These are phyloP conservation scores for Chrysemys picta DNA, from an alignment of 2,113 vertebrate species.

Conservation along the genomic window DNA sequence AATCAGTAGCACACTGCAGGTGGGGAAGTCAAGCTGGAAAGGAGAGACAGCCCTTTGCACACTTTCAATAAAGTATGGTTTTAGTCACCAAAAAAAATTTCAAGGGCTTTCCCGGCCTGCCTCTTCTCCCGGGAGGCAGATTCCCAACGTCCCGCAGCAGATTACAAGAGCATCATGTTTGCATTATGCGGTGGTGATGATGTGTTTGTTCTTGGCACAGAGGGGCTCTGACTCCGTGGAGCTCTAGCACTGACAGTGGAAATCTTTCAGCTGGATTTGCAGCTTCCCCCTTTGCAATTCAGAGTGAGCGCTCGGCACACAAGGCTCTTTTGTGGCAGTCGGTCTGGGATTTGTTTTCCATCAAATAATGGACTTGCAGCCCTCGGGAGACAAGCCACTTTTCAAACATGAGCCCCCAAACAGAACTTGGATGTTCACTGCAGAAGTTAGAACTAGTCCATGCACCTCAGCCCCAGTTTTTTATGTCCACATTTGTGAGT, in stretches of 20 bases:
- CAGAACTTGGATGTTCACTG: constrained; percentile 1
- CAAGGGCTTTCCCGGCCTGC: constrained; percentile 52
- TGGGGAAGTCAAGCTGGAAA: constrained; percentile 71
- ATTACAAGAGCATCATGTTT: constrained; percentile 49
- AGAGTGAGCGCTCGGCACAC: neutral
- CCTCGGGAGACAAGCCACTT: constrained; percentile 38
- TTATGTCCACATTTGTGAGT: neutral
- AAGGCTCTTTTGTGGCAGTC: constrained; percentile 30
- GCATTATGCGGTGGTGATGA: constrained; percentile 51
- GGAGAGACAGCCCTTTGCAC: neutral
- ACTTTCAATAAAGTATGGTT: constrained; percentile 23
- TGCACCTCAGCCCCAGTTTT: neutral
- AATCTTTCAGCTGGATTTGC: constrained; percentile 60
- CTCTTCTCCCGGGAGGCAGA: constrained; percentile 38
- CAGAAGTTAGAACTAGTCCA: constrained; percentile 15
- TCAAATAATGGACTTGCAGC: constrained; percentile 66
- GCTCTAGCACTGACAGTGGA: constrained; percentile 56
- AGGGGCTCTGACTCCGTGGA: constrained; percentile 33
- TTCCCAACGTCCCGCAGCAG: constrained; percentile 45
- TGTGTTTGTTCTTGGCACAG: constrained; percentile 63
- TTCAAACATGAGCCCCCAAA: constrained; percentile 26
- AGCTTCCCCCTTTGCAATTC: neutral
- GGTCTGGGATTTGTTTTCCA: constrained; percentile 48
- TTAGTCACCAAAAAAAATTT: constrained; percentile 56
- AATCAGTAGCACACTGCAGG: constrained; percentile 74